Evolutionary conservation across 37 sponge, comb jelly and placozoan species (phyloP).

Genomic region (Chondrosia reniformis): DNA sequence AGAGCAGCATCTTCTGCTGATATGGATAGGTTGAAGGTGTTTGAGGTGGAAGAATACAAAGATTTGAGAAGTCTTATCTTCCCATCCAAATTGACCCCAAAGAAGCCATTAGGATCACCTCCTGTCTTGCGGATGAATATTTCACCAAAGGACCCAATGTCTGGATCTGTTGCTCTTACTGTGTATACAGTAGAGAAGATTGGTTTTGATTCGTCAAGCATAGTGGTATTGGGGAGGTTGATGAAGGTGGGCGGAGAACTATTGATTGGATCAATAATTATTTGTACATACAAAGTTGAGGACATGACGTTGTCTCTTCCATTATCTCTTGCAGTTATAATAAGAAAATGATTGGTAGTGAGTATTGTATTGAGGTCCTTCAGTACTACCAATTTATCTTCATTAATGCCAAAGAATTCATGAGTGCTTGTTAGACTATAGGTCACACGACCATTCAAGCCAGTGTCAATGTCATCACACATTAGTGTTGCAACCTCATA

Average conservation of each 20-base stretch:
- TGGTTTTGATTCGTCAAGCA: constrained; percentile 31
- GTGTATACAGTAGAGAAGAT: constrained; percentile 25
- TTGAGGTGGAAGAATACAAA: constrained; percentile 29
- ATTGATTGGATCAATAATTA: constrained; percentile 29
- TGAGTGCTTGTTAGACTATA: constrained; percentile 27
- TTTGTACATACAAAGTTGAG: constrained; percentile 3
- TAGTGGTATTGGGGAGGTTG: constrained; percentile 46
- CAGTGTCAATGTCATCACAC: constrained; percentile 54
- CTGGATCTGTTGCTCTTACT: constrained; percentile 44
- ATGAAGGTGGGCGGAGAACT: constrained; percentile 29
- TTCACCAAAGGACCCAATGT: constrained; percentile 44
- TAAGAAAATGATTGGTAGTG: not conserved
- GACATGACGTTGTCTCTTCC: constrained; percentile 2
- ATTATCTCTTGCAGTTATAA: constrained; percentile 30
- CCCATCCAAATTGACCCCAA: constrained; percentile 43
- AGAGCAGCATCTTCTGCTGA: constrained; percentile 32
- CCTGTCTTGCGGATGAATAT: constrained; percentile 17
- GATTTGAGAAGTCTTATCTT: constrained; percentile 23
- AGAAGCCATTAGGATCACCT: constrained; percentile 18
- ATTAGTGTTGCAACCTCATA: constrained; percentile 25
- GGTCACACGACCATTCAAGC: constrained; percentile 25
- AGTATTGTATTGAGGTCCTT: not conserved
- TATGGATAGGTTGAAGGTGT: constrained; percentile 37
- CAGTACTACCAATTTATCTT: not conserved
- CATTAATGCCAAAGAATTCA: not conserved